Conservation (phyloP, 2,888 invertebrate species). For the Tachina lurida region DNA sequence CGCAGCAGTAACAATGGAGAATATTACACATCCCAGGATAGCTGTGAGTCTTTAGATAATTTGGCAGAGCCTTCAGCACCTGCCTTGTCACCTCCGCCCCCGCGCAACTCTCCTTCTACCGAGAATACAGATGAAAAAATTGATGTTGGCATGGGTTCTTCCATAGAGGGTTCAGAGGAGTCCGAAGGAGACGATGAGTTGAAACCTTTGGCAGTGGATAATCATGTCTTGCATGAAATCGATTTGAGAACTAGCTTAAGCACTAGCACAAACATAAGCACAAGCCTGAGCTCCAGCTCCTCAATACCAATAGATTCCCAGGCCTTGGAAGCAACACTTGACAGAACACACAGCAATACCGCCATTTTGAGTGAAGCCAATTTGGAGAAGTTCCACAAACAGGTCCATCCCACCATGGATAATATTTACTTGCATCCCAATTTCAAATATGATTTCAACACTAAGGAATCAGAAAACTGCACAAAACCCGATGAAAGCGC, state of each 20-base stretch:
- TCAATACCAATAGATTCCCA: background rate
- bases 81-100: constrained; percentile 74
- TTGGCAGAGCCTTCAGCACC: constrained; percentile 73
- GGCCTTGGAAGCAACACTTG: background rate
- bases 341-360: constrained; percentile 18
- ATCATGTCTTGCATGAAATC: constrained; percentile 80
- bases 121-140: constrained; percentile 77
- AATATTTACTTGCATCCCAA: constrained; percentile 80
- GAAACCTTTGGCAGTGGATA: constrained; percentile 82
- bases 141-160: constrained; percentile 78
- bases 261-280: background rate
- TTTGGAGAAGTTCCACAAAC: constrained; percentile 79
- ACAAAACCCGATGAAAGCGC: constrained; percentile 65
- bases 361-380: constrained; percentile 80
- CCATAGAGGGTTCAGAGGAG: constrained; percentile 79
- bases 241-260: constrained; percentile 67
- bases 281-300: background rate
- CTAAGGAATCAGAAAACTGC: constrained; percentile 19
- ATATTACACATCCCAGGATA: constrained; percentile 68
- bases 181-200: constrained; percentile 83
- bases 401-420: constrained; percentile 75
- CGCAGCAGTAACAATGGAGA: constrained; percentile 54
- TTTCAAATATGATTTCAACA: constrained; percentile 74
- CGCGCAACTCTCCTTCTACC: constrained; percentile 72
- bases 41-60: constrained; percentile 65